These are phyloP conservation scores for Chloropsis hardwickii DNA, from an alignment of 2,113 vertebrate species.

Conservation along the genomic window DNA sequence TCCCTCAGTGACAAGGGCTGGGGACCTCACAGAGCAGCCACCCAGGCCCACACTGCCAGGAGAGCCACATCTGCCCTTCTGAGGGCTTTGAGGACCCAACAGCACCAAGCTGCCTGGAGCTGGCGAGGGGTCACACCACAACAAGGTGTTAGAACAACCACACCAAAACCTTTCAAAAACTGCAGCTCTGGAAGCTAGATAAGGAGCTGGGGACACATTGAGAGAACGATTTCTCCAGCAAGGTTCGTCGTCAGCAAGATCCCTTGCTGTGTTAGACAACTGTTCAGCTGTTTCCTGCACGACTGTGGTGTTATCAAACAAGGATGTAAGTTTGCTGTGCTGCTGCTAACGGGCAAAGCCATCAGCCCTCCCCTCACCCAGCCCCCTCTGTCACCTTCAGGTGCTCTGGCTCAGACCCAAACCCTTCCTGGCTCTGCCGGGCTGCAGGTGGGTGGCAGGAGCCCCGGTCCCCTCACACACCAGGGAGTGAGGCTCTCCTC, in stretches of 20 bases:
- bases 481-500: background rate
- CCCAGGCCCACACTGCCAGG: accelerated
- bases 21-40: background rate
- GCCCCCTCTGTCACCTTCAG: background rate
- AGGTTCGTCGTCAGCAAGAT: background rate
- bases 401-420: background rate
- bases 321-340: background rate
- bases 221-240: background rate
- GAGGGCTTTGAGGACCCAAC: background rate
- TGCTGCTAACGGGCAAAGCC: background rate
- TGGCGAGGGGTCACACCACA: accelerated
- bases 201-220: background rate
- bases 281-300: background rate
- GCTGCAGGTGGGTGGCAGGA: background rate
- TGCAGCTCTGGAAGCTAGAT: background rate
- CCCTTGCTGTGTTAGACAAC: constrained; percentile 28
- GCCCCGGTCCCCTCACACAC: background rate
- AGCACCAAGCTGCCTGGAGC: background rate
- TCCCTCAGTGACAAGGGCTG: background rate
- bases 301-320: background rate
- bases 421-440: background rate
- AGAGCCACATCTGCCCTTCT: background rate
- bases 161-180: background rate
- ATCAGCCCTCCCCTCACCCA: background rate
- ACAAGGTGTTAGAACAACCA: background rate